Conservation (phyloP, 2,797 vertebrate species). For the Trachops cirrhosus region DNA sequence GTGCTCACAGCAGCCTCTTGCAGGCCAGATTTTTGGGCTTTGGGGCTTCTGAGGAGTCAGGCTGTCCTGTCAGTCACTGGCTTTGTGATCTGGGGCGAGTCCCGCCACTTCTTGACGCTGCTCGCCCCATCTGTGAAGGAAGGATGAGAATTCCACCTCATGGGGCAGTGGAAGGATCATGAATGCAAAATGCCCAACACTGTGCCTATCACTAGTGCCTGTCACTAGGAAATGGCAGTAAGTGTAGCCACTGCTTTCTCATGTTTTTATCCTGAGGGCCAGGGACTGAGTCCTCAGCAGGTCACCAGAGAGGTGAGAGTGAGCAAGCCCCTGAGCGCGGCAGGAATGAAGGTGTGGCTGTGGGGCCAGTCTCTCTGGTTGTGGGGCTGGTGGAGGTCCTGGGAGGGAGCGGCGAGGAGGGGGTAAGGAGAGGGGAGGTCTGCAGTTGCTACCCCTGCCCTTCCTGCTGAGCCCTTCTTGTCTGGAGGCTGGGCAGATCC, state of each 20-base stretch:
- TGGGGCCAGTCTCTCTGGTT: neutral
- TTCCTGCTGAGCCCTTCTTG: neutral
- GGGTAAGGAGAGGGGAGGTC: neutral
- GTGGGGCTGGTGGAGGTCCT: neutral
- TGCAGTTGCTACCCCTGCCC: neutral
- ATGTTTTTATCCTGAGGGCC: neutral
- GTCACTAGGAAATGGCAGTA: neutral
- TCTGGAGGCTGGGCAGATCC: neutral
- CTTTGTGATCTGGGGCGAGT: neutral
- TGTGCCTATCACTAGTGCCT: neutral
- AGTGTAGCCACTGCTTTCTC: neutral
- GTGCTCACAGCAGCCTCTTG: neutral
- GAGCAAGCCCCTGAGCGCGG: neutral
- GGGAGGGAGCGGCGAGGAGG: neutral
- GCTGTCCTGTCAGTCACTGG: neutral
- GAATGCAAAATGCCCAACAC: neutral
- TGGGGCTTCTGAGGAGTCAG: neutral
- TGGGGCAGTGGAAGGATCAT: neutral
- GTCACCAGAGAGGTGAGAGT: neutral
- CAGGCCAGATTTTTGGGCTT: neutral
- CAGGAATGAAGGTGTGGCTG: constrained; percentile 43
- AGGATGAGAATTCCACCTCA: neutral
- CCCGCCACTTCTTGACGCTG: neutral
- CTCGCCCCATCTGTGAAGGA: neutral
- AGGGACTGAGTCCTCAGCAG: neutral